phyloP scores from a whole-genome alignment of 2,888 invertebrate species.

The Terebella lapidaria region DNA sequence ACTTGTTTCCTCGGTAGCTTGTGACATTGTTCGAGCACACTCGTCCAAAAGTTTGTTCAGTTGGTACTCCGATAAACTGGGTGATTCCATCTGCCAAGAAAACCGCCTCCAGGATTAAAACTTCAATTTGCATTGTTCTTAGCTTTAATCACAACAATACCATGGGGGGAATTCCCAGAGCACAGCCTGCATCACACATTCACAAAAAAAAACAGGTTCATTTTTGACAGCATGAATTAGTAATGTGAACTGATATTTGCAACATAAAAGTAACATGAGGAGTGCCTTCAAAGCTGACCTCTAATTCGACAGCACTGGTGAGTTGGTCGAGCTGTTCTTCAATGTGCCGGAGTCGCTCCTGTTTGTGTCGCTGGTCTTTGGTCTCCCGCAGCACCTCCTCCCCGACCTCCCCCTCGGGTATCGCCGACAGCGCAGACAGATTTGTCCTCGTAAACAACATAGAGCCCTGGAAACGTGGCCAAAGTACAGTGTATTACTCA shows the following conservation, averaged over 20 bases:
- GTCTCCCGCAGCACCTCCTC: conserved; percentile 41
- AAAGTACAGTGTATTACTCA: too few relatives aligned
- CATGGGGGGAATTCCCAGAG: too few relatives aligned
- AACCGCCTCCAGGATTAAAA: neutral
- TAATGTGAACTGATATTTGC: too few relatives aligned
- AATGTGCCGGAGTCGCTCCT: conserved; percentile 35
- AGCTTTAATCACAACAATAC: too few relatives aligned
- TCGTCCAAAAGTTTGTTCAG: conserved; percentile 42
- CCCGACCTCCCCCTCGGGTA: conserved; percentile 23
- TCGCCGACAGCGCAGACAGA: neutral
- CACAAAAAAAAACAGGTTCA: too few relatives aligned
- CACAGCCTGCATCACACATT: too few relatives aligned
- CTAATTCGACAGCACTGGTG: conserved; percentile 33
- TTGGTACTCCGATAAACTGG: conserved; percentile 35
- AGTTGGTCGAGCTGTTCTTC: conserved; percentile 38
- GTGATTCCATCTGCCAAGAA: conserved; percentile 29
- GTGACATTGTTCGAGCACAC: conserved; percentile 40
- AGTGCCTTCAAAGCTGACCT: conserved; percentile 29
- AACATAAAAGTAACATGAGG: too few relatives aligned
- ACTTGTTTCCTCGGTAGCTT: conserved; percentile 11
- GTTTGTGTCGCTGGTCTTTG: conserved; percentile 42
- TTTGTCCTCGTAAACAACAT: neutral
- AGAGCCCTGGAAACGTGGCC: too few relatives aligned
- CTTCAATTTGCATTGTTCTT: too few relatives aligned
- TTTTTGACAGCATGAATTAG: too few relatives aligned